Conservation (phyloP, 2,797 vertebrate species). For the Pristis pectinata region DNA sequence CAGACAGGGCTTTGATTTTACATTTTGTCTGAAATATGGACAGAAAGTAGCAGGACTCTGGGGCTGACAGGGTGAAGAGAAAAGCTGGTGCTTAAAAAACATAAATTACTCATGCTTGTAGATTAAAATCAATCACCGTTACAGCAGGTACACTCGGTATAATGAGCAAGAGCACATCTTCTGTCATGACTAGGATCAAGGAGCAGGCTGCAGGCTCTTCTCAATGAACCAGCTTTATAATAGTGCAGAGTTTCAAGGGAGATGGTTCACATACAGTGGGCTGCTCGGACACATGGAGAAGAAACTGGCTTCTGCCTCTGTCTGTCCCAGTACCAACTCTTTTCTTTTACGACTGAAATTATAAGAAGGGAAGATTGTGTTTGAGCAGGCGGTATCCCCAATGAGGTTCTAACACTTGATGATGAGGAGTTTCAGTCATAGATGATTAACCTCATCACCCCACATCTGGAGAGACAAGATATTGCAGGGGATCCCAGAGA, state of each 20-base stretch:
- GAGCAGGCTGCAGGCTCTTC: no score
- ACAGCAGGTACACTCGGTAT: neutral
- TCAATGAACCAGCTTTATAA: neutral
- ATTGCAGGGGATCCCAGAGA: no score
- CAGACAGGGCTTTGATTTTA: no score
- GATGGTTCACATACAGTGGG: neutral
- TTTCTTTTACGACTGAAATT: neutral
- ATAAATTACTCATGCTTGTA: constrained; percentile 11
- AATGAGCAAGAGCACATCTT: neutral
- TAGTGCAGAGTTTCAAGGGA: neutral
- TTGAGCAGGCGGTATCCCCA: no score
- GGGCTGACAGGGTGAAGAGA: neutral
- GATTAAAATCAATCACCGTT: neutral
- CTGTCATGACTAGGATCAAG: neutral
- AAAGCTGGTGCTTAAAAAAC: neutral
- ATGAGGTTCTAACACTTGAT: no score
- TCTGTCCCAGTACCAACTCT: neutral
- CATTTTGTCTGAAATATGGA: neutral
- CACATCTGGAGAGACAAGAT: no score
- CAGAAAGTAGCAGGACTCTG: neutral
- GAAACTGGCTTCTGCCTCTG: neutral
- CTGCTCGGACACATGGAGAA: neutral
- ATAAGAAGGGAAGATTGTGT: no score
- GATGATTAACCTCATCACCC: no score
- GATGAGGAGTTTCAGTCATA: no score